Evolutionary conservation across 1,140 invertebrate genomes (phyloP).

Genomic region (Rhagoletis pomonella): DNA sequence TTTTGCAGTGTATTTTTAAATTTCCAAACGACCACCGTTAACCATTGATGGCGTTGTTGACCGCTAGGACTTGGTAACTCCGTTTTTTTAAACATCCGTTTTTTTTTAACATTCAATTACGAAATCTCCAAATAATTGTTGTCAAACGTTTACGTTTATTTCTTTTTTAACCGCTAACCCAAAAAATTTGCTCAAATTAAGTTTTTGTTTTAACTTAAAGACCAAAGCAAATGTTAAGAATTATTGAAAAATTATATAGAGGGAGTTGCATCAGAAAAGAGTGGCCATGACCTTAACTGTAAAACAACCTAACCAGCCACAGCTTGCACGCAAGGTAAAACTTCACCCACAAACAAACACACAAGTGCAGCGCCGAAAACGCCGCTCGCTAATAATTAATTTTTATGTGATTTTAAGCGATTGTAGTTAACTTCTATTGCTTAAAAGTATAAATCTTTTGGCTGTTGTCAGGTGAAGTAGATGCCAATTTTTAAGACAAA

Average conservation of each 20-base stretch:
- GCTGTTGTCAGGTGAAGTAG: neutral
- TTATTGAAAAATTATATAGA: neutral
- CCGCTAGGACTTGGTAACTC: neutral
- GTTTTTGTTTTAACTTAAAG: neutral
- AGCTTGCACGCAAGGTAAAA: conserved; percentile 6
- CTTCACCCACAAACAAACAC: neutral
- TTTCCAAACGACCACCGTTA: neutral
- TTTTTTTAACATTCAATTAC: conserved; percentile 40
- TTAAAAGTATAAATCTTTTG: neutral
- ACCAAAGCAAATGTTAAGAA: neutral
- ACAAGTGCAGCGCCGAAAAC: neutral
- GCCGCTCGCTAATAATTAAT: conserved; percentile 22
- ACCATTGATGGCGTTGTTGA: neutral
- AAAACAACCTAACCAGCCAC: conserved; percentile 3
- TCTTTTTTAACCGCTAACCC: neutral
- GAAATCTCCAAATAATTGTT: neutral
- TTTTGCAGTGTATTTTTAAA: neutral
- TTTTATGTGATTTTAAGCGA: conserved; percentile 41
- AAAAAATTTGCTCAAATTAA: neutral
- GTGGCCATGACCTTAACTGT: conserved; percentile 9
- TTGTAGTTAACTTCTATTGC: conserved; percentile 19
- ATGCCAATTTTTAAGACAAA: neutral
- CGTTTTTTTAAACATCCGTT: neutral
- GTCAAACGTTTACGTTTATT: neutral
- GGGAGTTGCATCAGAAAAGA: neutral